phyloP scores from a whole-genome alignment of 1,140 invertebrate genomes.

The Zeugodacus cucurbitae region DNA sequence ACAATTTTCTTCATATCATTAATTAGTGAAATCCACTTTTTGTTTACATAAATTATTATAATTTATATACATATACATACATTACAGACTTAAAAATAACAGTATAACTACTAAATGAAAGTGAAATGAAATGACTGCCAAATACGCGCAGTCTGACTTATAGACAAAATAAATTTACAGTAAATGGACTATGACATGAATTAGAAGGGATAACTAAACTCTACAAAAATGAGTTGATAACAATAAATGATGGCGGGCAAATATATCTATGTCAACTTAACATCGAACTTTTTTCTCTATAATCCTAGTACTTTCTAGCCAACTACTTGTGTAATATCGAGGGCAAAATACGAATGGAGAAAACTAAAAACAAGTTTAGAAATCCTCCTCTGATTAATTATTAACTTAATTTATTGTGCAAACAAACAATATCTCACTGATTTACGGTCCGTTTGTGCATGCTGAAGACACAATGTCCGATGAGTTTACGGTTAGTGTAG shows the following conservation, averaged over 20 bases:
- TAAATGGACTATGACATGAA: constrained; percentile 8
- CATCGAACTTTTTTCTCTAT: not conserved
- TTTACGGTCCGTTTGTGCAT: not conserved
- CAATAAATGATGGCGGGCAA: not conserved
- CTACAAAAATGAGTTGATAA: constrained; percentile 42
- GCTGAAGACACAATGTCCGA: not conserved
- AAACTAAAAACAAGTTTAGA: not conserved
- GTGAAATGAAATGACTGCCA: not conserved
- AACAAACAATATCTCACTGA: not conserved
- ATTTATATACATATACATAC: not conserved
- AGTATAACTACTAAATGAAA: not conserved
- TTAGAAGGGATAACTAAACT: constrained; percentile 17
- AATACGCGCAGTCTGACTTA: not conserved
- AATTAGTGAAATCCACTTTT: constrained; percentile 21
- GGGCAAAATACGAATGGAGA: not conserved
- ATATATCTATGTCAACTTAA: constrained; percentile 1
- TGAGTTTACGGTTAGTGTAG: not conserved
- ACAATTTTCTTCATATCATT: not conserved
- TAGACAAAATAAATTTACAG: not conserved
- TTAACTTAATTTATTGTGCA: not conserved
- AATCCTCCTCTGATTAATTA: not conserved
- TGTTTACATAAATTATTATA: not conserved
- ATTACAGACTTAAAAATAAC: constrained; percentile 6
- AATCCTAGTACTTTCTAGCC: not conserved
- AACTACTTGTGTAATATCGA: not conserved